Conservation (phyloP, 2,797 vertebrate species). For the Cyprinodon diabolis region DNA sequence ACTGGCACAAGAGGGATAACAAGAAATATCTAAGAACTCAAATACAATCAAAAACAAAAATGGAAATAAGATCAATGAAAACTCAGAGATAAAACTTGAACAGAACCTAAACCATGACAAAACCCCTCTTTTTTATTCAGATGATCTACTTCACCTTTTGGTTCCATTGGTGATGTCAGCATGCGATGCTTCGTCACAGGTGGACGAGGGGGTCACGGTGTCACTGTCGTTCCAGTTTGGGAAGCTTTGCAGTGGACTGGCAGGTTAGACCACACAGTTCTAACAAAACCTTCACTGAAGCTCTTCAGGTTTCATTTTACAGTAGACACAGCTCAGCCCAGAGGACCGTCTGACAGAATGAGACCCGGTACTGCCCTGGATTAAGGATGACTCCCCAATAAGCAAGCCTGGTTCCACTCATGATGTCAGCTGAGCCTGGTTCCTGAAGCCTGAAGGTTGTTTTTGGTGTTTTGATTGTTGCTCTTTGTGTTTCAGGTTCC, state of each 20-base stretch:
- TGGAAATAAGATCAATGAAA: no score
- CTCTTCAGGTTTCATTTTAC: background rate
- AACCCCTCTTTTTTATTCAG: constrained; percentile 67
- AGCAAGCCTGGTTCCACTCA: background rate
- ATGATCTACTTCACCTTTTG: constrained; percentile 89
- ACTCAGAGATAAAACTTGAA: no score
- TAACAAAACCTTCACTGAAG: background rate
- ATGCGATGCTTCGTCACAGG: constrained; percentile 79
- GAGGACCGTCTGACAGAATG: background rate
- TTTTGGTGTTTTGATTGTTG: background rate
- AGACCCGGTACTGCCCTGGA: background rate
- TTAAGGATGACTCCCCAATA: background rate
- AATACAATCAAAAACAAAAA: no score
- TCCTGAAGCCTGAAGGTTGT: background rate
- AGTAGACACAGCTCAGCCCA: background rate
- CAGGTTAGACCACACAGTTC: constrained; percentile 79
- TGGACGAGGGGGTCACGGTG: constrained; percentile 86
- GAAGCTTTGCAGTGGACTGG: constrained; percentile 91
- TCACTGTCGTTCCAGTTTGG: constrained; percentile 93
- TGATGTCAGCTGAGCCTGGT: background rate
- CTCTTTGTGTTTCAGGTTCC: constrained; percentile 70
- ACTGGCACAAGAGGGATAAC: no score
- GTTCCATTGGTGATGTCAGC: constrained; percentile 93
- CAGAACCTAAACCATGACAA: no score
- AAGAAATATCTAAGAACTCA: no score